These are phyloP conservation scores for Catocala fraxini DNA, from an alignment of 2,888 invertebrate species.

Conservation along the genomic window DNA sequence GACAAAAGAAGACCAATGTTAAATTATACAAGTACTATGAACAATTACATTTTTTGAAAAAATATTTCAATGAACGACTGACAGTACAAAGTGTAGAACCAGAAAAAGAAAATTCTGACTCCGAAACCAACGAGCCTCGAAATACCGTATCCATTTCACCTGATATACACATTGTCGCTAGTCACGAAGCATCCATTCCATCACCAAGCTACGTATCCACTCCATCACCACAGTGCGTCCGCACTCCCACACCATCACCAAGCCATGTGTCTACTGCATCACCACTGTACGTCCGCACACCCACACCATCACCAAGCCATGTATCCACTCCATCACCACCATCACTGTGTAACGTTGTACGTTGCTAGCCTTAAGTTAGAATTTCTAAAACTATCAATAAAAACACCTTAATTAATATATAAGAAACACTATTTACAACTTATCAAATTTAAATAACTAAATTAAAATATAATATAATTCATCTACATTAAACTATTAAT, in stretches of 20 bases:
- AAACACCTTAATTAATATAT: no score
- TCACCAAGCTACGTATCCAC: constrained; percentile 31
- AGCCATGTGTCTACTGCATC: constrained; percentile 26
- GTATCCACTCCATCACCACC: constrained; percentile 30
- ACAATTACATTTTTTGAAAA: constrained; percentile 28
- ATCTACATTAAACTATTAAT: no score
- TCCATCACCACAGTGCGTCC: constrained; percentile 25
- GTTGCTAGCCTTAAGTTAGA: no score
- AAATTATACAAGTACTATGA: constrained; percentile 32
- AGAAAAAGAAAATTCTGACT: constrained; percentile 8
- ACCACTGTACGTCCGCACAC: constrained; percentile 29
- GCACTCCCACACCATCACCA: constrained; percentile 30
- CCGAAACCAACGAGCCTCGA: constrained; percentile 26
- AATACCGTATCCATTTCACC: constrained; percentile 8
- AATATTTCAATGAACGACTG: constrained; percentile 26
- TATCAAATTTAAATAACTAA: no score
- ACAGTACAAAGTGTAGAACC: constrained; percentile 30
- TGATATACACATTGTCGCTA: constrained; percentile 17
- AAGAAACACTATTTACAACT: no score
- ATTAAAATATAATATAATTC: no score
- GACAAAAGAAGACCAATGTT: no score
- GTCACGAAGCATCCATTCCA: background rate
- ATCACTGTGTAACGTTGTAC: no score
- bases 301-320: constrained; percentile 28
- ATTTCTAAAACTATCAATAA: no score